phyloP scores from a whole-genome alignment of 2,888 invertebrate species.

The Muschampia plurimacula region DNA sequence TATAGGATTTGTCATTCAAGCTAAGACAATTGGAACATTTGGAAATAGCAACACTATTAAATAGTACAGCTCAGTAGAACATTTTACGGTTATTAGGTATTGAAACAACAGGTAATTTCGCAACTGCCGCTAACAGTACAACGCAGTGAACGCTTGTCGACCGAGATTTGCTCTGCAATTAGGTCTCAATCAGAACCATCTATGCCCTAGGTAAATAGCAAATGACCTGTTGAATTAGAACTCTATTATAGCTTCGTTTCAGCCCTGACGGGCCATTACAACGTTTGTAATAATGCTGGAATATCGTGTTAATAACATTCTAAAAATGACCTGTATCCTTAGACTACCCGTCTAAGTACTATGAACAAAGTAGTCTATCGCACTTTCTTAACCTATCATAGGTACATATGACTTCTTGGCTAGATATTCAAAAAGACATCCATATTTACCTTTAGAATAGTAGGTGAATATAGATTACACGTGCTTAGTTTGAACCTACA shows the following conservation, averaged over 20 bases:
- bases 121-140: conserved; percentile 32
- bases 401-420: too few relatives aligned
- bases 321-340: not conserved
- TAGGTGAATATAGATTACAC: too few relatives aligned
- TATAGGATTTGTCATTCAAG: not conserved
- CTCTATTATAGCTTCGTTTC: not conserved
- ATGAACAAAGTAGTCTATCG: too few relatives aligned
- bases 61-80: conserved; percentile 32
- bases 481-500: not conserved
- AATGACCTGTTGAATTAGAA: conserved; percentile 4
- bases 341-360: too few relatives aligned
- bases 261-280: not conserved
- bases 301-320: not conserved
- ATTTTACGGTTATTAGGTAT: conserved; percentile 38
- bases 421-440: too few relatives aligned
- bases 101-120: conserved; percentile 38
- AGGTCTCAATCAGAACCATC: conserved; percentile 34
- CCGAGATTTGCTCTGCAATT: conserved; percentile 28
- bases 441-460: too few relatives aligned
- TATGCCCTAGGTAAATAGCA: conserved; percentile 32
- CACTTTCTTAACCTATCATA: too few relatives aligned
- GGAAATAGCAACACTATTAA: conserved; percentile 10
- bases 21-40: not conserved
- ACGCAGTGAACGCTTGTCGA: conserved; percentile 27
- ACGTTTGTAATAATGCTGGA: not conserved